phyloP scores from a whole-genome alignment of 2,888 invertebrate genomes.

The Parnassius mnemosyne region DNA sequence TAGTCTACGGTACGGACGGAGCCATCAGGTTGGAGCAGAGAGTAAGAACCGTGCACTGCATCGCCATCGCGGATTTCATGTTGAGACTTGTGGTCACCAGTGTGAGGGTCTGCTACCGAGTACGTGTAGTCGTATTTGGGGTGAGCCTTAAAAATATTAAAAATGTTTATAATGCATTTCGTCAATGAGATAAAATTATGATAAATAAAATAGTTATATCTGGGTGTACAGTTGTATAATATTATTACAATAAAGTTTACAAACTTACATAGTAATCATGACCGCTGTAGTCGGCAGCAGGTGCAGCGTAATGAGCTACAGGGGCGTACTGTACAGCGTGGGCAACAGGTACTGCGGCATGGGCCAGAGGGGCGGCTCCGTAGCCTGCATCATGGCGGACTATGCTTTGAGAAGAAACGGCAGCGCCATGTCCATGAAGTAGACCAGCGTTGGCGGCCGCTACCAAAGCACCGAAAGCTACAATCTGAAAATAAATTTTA shows the following conservation, averaged over 20 bases:
- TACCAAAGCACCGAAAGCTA: slow-evolving; percentile 41
- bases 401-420: slow-evolving; percentile 34
- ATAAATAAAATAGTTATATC: neutral
- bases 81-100: slow-evolving; percentile 72
- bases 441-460: slow-evolving; percentile 55
- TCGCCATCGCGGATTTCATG: slow-evolving; percentile 65
- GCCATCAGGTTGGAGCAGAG: slow-evolving; percentile 67
- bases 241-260: neutral
- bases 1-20: slow-evolving; percentile 69
- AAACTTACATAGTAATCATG: slow-evolving; percentile 41
- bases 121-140: slow-evolving; percentile 61
- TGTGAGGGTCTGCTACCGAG: slow-evolving; percentile 69
- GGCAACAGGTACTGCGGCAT: slow-evolving; percentile 31
- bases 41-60: slow-evolving; percentile 77
- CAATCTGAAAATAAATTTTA: slow-evolving; percentile 17
- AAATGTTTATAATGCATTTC: neutral
- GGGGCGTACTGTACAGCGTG: slow-evolving; percentile 30
- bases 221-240: neutral
- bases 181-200: neutral
- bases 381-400: slow-evolving; percentile 37
- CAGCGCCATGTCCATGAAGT: slow-evolving; percentile 29
- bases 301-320: slow-evolving; percentile 37
- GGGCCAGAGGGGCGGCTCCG: slow-evolving; percentile 40
- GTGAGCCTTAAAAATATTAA: slow-evolving; percentile 33
- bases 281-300: slow-evolving; percentile 37